These are phyloP conservation scores for Eurystomus gularis DNA, from an alignment of 2,113 vertebrate genomes.

Conservation along the genomic window DNA sequence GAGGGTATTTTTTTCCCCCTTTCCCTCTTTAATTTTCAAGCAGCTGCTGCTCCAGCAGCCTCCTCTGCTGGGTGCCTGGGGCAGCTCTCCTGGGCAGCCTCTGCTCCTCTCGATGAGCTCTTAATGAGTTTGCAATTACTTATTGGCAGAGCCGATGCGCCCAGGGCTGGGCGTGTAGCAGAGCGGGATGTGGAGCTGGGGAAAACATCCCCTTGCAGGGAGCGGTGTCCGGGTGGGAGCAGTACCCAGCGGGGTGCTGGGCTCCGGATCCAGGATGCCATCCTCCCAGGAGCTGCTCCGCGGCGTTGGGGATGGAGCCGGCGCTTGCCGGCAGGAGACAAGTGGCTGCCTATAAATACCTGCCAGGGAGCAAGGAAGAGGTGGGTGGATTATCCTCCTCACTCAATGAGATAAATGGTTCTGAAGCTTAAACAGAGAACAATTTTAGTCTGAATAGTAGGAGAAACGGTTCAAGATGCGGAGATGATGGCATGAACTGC, in stretches of 20 bases:
- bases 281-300: neutral
- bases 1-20: neutral
- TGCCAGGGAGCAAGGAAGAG: slow-evolving; percentile 59
- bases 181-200: neutral
- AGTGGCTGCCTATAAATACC: slow-evolving; percentile 67
- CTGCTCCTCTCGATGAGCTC: slow-evolving; percentile 29
- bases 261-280: neutral
- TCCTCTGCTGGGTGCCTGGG: neutral
- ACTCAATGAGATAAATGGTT: slow-evolving; percentile 69
- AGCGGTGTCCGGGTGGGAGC: rapidly evolving
- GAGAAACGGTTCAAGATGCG: neutral
- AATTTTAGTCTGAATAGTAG: slow-evolving; percentile 65
- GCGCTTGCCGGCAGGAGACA: slow-evolving; percentile 2
- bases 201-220: neutral
- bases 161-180: neutral
- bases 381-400: slow-evolving; percentile 66
- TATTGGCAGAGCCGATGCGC: neutral
- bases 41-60: neutral
- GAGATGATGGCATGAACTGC: neutral
- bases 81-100: neutral
- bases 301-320: neutral
- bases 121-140: slow-evolving; percentile 58
- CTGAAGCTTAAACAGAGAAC: slow-evolving; percentile 58
- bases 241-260: neutral
- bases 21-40: neutral